Percentiles rank a stretch among this genome's conserved stretches.
Evolutionary conservation across 2,888 invertebrate genomes (phyloP).

Genomic region (Tillus elongatus): DNA sequence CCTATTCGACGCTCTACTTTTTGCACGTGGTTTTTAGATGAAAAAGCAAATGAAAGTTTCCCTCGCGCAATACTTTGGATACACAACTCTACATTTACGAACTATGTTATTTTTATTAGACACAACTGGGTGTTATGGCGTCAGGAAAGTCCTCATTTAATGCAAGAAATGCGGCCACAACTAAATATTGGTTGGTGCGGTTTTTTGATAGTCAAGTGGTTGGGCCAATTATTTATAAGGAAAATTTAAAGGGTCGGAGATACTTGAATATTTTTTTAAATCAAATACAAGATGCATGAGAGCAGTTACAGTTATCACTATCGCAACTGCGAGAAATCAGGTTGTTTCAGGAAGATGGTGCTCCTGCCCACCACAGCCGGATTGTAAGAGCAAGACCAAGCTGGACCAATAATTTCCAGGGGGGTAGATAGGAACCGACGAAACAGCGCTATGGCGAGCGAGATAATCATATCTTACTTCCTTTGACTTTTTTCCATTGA

Average conservation of each 20-base stretch:
- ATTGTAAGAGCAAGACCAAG: not conserved
- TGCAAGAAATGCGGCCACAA: conserved; percentile 2
- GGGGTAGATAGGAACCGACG: conserved; percentile 1
- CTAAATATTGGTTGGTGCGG: not conserved
- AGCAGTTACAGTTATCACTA: no score
- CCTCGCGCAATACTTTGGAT: not conserved
- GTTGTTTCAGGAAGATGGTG: not conserved
- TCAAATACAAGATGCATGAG: no score
- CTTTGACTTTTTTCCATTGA: conserved; percentile 1
- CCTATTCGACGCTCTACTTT: not conserved
- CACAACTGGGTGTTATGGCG: conserved; percentile 2
- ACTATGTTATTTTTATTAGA: not conserved
- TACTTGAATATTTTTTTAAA: no score
- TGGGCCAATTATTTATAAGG: conserved; percentile 1
- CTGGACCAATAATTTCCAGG: not conserved
- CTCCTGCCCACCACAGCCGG: not conserved
- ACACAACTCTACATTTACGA: not conserved
- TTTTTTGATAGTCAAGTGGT: not conserved
- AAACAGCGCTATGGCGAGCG: not conserved
- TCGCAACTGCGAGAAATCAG: no score
- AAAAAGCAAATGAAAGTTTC: not conserved
- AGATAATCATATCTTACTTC: not conserved
- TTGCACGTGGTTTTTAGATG: not conserved
- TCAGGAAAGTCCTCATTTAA: conserved; percentile 2
- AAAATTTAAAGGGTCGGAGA: not conserved